phyloP scores from a whole-genome alignment of 2,797 vertebrate species.

The Intellagama lesueurii region DNA sequence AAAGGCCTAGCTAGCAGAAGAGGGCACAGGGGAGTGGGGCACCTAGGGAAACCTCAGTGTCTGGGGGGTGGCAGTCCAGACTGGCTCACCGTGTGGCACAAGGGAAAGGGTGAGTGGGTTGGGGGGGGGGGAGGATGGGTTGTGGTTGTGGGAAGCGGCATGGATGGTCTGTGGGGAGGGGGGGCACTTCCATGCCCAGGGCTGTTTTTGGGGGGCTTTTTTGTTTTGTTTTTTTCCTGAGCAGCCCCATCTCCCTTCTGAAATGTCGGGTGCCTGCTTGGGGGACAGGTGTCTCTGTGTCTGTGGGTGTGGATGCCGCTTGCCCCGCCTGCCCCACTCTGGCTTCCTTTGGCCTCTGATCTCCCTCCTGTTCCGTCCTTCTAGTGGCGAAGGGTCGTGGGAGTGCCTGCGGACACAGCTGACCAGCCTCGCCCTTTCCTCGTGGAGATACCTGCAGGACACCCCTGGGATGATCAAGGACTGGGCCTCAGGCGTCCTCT shows the following conservation, averaged over 20 bases:
- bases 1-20: background rate
- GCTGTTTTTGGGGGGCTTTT: too few species aligned
- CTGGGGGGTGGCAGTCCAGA: too few species aligned
- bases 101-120: background rate
- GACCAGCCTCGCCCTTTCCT: slow-evolving; percentile 82
- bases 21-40: background rate
- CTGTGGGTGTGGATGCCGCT: too few species aligned
- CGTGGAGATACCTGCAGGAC: slow-evolving; percentile 90
- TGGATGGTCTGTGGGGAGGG: background rate
- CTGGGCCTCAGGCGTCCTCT: slow-evolving; percentile 88
- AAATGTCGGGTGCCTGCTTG: too few species aligned
- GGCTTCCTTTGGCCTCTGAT: background rate
- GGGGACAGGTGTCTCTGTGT: too few species aligned
- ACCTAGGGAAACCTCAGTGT: background rate
- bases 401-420: slow-evolving; percentile 87
- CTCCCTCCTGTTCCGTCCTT: background rate
- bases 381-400: slow-evolving; percentile 88
- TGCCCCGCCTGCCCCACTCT: too few species aligned
- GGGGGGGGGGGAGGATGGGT: background rate
- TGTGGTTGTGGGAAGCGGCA: background rate
- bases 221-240: too few species aligned
- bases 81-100: background rate
- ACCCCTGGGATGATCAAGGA: slow-evolving; percentile 84
- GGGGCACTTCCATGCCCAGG: too few species aligned
- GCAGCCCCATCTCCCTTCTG: too few species aligned